phyloP scores from a whole-genome alignment of 2,797 vertebrate species.

The Cyclopterus lumpus region DNA sequence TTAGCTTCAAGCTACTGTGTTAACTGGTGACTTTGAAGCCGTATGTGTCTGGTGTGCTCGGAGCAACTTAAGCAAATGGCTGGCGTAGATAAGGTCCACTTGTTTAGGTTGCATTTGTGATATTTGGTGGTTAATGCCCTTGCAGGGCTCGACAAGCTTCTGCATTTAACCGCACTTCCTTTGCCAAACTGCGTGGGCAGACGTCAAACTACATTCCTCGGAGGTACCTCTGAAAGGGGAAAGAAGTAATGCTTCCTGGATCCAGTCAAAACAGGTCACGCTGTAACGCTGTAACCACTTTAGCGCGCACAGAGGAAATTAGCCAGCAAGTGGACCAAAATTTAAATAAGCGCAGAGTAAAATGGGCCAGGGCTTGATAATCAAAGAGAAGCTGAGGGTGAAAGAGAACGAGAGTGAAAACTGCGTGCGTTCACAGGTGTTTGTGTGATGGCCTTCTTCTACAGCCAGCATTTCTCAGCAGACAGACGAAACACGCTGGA shows the following conservation, averaged over 20 bases:
- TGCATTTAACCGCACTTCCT: neutral
- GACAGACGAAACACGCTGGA: conserved; percentile 22
- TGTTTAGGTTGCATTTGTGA: neutral
- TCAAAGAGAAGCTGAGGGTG: conserved; percentile 41
- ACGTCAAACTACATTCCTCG: neutral
- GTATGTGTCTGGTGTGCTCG: neutral
- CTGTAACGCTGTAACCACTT: conserved; percentile 17
- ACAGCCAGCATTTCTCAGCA: conserved; percentile 49
- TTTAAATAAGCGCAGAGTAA: conserved; percentile 39
- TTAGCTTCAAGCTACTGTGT: neutral
- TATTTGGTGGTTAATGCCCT: neutral
- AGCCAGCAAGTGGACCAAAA: conserved; percentile 19
- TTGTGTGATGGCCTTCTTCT: conserved; percentile 31
- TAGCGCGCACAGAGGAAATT: conserved; percentile 26
- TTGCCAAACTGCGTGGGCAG: neutral
- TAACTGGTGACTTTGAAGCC: neutral
- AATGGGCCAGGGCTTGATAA: conserved; percentile 39
- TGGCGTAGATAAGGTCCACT: neutral
- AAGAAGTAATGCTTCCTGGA: conserved; percentile 27
- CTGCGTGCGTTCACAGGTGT: neutral
- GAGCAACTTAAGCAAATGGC: neutral
- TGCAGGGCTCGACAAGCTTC: neutral
- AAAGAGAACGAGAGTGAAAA: conserved; percentile 8
- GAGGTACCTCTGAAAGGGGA: neutral
- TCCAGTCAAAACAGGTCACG: conserved; percentile 32